phyloP scores from a whole-genome alignment of 2,888 invertebrate genomes.

The Trileptium ribeirensis region DNA sequence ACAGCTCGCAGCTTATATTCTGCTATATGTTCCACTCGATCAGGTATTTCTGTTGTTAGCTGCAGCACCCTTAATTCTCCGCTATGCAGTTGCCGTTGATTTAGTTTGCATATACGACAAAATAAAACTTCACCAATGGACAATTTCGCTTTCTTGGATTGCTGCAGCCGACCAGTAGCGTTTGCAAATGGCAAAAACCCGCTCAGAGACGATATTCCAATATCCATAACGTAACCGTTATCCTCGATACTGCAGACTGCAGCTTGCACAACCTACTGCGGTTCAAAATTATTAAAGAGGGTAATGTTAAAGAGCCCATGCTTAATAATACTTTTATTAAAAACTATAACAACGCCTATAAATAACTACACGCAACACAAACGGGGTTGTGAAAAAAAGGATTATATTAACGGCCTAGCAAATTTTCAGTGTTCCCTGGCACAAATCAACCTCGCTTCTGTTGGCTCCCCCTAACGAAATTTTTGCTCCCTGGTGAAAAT shows the following conservation, averaged over 20 bases:
- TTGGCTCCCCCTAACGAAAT: too few species aligned
- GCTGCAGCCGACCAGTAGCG: too few species aligned
- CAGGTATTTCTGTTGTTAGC: background rate
- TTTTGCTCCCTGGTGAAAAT: too few species aligned
- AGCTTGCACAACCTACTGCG: background rate
- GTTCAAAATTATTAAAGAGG: too few species aligned
- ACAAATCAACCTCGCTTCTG: too few species aligned
- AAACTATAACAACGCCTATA: too few species aligned
- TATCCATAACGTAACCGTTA: conserved; percentile 18
- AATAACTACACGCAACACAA: too few species aligned
- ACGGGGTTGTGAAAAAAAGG: too few species aligned
- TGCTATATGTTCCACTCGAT: background rate
- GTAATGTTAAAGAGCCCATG: too few species aligned
- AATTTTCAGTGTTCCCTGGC: too few species aligned
- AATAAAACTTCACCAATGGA: background rate
- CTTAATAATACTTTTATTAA: too few species aligned
- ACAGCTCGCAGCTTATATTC: background rate
- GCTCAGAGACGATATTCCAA: background rate
- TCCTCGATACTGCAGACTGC: conserved; percentile 16
- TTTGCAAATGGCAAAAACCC: background rate
- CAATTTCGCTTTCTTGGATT: background rate
- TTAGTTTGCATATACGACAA: background rate
- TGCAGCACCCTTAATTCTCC: background rate
- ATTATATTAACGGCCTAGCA: too few species aligned
- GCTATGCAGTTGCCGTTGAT: background rate